phyloP scores from a whole-genome alignment of 2,797 vertebrate species.

The Atherinosoma microstoma region DNA sequence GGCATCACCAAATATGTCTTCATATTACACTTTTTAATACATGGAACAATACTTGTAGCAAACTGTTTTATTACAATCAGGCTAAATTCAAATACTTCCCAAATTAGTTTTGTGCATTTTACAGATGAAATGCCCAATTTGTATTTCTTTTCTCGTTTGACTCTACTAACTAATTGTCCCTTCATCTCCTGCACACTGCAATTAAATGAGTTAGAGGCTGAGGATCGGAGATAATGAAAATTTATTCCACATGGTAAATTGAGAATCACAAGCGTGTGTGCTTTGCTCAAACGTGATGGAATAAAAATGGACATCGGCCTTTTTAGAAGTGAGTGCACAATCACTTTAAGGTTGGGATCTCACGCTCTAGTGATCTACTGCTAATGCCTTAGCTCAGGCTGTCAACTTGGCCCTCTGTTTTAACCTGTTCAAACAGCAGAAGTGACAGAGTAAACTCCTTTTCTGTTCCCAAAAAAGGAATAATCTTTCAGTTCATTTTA shows the following conservation, averaged over 20 bases:
- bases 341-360: slow-evolving; percentile 49
- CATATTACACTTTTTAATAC: neutral
- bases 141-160: slow-evolving; percentile 34
- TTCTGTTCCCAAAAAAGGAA: slow-evolving; percentile 22
- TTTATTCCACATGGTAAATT: slow-evolving; percentile 66
- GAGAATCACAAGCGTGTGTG: slow-evolving; percentile 57
- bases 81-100: slow-evolving; percentile 10
- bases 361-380: slow-evolving; percentile 46
- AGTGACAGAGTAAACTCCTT: slow-evolving; percentile 32
- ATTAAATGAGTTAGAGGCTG: slow-evolving; percentile 68
- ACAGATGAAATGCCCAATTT: slow-evolving; percentile 39
- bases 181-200: slow-evolving; percentile 58
- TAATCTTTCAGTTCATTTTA: slow-evolving; percentile 10
- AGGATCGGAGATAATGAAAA: slow-evolving; percentile 72
- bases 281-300: slow-evolving; percentile 54
- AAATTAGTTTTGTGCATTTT: slow-evolving; percentile 11
- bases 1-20: neutral
- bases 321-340: slow-evolving; percentile 62
- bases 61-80: slow-evolving; percentile 3
- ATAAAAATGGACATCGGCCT: slow-evolving; percentile 65
- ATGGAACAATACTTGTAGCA: neutral
- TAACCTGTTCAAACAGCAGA: slow-evolving; percentile 43
- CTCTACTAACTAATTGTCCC: slow-evolving; percentile 57
- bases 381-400: slow-evolving; percentile 46
- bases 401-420: slow-evolving; percentile 23